These are phyloP conservation scores for Acanthosepion esculentum DNA, from an alignment of 2,888 invertebrate genomes.

Conservation along the genomic window DNA sequence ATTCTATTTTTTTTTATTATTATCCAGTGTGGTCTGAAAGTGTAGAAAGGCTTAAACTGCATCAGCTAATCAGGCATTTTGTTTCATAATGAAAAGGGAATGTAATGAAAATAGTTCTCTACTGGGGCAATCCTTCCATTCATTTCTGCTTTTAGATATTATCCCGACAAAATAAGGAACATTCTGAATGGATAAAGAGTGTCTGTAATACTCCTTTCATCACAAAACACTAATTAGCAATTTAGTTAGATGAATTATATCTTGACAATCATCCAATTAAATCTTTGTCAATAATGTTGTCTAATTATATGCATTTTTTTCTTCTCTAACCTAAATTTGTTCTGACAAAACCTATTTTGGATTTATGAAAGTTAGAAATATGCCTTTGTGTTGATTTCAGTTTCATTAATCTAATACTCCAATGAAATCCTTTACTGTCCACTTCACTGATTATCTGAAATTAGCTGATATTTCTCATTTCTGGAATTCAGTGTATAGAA, in stretches of 20 bases:
- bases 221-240: background rate
- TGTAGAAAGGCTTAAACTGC: too few species aligned
- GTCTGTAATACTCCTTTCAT: background rate
- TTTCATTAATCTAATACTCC: background rate
- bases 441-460: background rate
- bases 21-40: too few species aligned
- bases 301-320: background rate
- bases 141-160: background rate
- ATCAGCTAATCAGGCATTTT: too few species aligned
- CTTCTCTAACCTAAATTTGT: background rate
- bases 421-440: background rate
- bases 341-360: background rate
- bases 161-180: background rate
- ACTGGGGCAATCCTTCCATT: background rate
- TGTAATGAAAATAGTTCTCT: background rate
- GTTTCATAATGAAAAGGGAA: background rate
- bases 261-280: background rate
- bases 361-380: constrained; percentile 11
- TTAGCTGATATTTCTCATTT: background rate
- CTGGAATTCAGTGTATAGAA: background rate
- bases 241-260: constrained; percentile 6
- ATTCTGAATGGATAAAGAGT: background rate
- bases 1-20: too few species aligned
- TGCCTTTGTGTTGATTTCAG: constrained; percentile 33
- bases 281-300: background rate